phyloP scores from a whole-genome alignment of 2,888 invertebrate genomes.

The Fissipunctia ypsillon region DNA sequence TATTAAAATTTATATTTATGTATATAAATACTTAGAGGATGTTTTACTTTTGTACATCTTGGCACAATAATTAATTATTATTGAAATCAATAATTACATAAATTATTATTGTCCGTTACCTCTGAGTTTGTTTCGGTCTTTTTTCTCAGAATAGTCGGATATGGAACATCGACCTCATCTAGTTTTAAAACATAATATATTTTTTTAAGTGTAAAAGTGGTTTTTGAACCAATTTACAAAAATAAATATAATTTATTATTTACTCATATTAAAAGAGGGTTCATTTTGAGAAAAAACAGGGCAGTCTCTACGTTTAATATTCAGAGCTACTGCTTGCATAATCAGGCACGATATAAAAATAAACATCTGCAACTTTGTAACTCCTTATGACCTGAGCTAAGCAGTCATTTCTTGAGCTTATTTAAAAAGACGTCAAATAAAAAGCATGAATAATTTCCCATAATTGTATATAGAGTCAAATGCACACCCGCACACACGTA shows the following conservation, averaged over 20 bases:
- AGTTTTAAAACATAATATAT: too few relatives aligned
- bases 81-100: background rate
- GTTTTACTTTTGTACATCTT: too few relatives aligned
- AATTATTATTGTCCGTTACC: too few relatives aligned
- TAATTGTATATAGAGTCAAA: slow-evolving; percentile 9
- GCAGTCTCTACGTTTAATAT: too few relatives aligned
- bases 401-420: background rate
- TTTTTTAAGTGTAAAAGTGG: too few relatives aligned
- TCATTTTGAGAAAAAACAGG: too few relatives aligned
- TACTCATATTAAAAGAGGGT: too few relatives aligned
- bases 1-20: background rate
- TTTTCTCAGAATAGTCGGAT: background rate
- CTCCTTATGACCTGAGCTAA: background rate
- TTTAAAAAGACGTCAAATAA: slow-evolving; percentile 26
- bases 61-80: background rate
- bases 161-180: too few relatives aligned
- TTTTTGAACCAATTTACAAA: too few relatives aligned
- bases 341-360: slow-evolving; percentile 14
- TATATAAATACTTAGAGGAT: background rate
- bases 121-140: too few relatives aligned
- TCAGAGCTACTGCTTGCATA: background rate
- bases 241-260: too few relatives aligned
- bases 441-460: slow-evolving; percentile 28
- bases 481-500: slow-evolving; percentile 13
- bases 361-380: slow-evolving; percentile 4